Conservation (phyloP, 2,113 vertebrate species). For the Cinclus mexicanus region DNA sequence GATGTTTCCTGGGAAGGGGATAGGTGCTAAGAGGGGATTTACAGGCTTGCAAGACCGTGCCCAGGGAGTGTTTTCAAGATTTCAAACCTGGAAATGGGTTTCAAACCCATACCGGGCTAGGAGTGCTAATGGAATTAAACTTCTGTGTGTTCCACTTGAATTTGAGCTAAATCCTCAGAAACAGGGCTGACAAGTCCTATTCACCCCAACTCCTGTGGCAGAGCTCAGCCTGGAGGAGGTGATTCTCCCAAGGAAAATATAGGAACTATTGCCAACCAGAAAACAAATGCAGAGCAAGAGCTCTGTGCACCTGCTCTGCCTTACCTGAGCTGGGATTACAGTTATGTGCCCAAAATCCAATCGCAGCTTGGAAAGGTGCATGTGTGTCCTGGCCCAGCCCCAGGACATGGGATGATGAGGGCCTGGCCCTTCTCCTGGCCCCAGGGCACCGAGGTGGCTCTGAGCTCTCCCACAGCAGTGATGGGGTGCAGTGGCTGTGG, state of each 20-base stretch:
- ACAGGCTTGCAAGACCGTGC: background rate
- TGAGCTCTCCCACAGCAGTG: background rate
- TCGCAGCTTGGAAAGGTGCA: background rate
- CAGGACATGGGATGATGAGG: accelerated
- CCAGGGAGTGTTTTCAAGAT: background rate
- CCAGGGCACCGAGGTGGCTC: background rate
- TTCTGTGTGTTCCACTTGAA: background rate
- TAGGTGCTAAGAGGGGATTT: background rate
- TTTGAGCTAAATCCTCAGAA: background rate
- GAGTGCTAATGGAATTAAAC: background rate
- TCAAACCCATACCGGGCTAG: background rate
- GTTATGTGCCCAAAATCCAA: background rate
- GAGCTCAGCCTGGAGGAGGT: background rate
- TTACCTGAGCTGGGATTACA: background rate
- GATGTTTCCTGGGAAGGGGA: background rate
- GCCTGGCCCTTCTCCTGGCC: background rate
- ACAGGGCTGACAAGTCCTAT: background rate
- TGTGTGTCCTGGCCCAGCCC: background rate
- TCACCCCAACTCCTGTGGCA: background rate
- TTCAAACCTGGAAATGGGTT: background rate
- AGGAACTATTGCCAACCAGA: background rate
- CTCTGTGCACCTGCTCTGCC: accelerated
- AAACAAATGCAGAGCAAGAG: background rate
- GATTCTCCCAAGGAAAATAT: background rate
- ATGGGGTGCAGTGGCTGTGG: background rate